Evolutionary conservation across 2,113 vertebrate species (phyloP).

Genomic region (Elephas maximus): DNA sequence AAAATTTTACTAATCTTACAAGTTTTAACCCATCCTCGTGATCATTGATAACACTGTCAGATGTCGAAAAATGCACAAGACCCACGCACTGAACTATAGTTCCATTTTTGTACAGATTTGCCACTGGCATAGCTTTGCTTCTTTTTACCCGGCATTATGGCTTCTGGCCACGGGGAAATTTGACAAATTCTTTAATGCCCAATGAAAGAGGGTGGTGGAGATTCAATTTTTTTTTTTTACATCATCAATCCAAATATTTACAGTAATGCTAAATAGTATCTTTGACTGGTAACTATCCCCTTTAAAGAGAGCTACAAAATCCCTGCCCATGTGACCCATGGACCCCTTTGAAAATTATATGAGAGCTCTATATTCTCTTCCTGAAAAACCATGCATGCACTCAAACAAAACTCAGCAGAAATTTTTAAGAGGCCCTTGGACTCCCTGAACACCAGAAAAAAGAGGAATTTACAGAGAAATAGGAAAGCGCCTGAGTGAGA

Average conservation of each 20-base stretch:
- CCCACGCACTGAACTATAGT: background rate
- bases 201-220: constrained; percentile 13
- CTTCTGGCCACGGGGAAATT: background rate
- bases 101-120: constrained; percentile 40
- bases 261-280: background rate
- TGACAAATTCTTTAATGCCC: constrained; percentile 14
- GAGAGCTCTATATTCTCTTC: constrained; percentile 4
- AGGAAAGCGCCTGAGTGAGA: background rate
- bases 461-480: background rate
- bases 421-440: background rate
- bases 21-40: constrained; percentile 27
- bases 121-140: background rate
- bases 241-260: constrained; percentile 47
- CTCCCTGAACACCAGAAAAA: background rate
- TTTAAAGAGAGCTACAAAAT: background rate
- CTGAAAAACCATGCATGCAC: constrained; percentile 2
- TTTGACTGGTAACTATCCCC: background rate
- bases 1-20: constrained; percentile 23
- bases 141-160: background rate
- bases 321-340: background rate
- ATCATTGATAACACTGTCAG: constrained; percentile 36
- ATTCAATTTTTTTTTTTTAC: constrained; percentile 14
- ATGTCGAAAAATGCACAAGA: background rate
- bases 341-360: constrained; percentile 41
- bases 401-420: constrained; percentile 15